These are phyloP conservation scores for Drosophila sechellia DNA, from an alignment of 1,140 invertebrate species.

Conservation along the genomic window DNA sequence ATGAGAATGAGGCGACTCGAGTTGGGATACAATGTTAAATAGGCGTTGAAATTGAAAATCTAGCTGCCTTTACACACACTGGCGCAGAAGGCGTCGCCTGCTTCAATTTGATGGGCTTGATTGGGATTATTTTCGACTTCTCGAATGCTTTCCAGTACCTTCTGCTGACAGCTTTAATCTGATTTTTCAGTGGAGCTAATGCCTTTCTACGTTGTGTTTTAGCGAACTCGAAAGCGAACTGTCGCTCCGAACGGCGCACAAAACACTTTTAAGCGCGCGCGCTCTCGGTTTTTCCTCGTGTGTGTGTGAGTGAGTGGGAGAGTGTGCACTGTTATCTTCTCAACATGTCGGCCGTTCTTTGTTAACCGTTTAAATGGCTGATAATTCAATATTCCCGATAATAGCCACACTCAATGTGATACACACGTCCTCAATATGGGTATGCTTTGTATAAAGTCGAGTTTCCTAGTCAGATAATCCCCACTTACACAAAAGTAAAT, in stretches of 20 bases:
- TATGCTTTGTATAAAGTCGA: slow-evolving; percentile 3
- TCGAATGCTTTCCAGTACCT: slow-evolving; percentile 66
- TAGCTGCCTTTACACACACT: slow-evolving; percentile 93
- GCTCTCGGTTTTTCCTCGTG: slow-evolving; percentile 20
- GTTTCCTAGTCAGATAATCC: slow-evolving; percentile 29
- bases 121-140: slow-evolving; percentile 28
- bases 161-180: slow-evolving; percentile 63
- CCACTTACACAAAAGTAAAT: not conserved
- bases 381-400: slow-evolving; percentile 70
- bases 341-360: slow-evolving; percentile 68
- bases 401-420: slow-evolving; percentile 65
- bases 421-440: slow-evolving; percentile 71
- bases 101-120: slow-evolving; percentile 60
- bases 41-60: slow-evolving; percentile 44
- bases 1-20: slow-evolving; percentile 74
- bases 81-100: slow-evolving; percentile 91
- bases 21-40: slow-evolving; percentile 68
- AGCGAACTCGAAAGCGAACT: slow-evolving; percentile 66
- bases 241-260: slow-evolving; percentile 53
- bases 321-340: slow-evolving; percentile 61
- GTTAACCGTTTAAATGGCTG: slow-evolving; percentile 44
- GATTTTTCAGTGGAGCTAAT: slow-evolving; percentile 31
- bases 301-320: slow-evolving; percentile 25
- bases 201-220: slow-evolving; percentile 63
- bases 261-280: slow-evolving; percentile 77